Evolutionary conservation across 2,113 vertebrate species (phyloP).

Genomic region (Tautogolabrus adspersus): DNA sequence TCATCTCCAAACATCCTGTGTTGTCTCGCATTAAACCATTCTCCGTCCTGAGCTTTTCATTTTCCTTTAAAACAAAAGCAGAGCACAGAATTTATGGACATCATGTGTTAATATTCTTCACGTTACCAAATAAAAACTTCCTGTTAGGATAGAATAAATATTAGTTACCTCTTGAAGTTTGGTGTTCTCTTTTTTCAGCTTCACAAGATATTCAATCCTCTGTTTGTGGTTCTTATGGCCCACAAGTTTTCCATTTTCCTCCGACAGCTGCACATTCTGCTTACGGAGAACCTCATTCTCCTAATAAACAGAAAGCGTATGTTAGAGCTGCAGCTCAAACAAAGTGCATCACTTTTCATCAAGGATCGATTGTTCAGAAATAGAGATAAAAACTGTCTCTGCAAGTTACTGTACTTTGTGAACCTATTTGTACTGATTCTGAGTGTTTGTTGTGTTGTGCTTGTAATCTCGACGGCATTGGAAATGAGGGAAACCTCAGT

Average conservation of each 20-base stretch:
- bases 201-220: conserved; percentile 97
- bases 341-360: neutral
- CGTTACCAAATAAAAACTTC: neutral
- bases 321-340: neutral
- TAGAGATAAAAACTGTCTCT: no score
- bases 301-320: conserved; percentile 74
- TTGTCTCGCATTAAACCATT: conserved; percentile 70
- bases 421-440: no score
- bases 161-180: conserved; percentile 89
- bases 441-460: no score
- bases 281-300: conserved; percentile 89
- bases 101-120: neutral
- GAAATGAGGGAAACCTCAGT: no score
- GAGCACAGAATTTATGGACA: neutral
- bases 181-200: conserved; percentile 92
- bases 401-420: no score
- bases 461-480: no score
- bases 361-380: no score
- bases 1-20: conserved; percentile 42
- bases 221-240: conserved; percentile 96
- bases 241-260: conserved; percentile 95
- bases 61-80: conserved; percentile 81
- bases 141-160: neutral
- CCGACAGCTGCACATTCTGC: conserved; percentile 88
- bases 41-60: conserved; percentile 87